Base-by-base conservation (phyloP, 2,113 vertebrate genomes). In the Otocyon megalotis region DNA sequence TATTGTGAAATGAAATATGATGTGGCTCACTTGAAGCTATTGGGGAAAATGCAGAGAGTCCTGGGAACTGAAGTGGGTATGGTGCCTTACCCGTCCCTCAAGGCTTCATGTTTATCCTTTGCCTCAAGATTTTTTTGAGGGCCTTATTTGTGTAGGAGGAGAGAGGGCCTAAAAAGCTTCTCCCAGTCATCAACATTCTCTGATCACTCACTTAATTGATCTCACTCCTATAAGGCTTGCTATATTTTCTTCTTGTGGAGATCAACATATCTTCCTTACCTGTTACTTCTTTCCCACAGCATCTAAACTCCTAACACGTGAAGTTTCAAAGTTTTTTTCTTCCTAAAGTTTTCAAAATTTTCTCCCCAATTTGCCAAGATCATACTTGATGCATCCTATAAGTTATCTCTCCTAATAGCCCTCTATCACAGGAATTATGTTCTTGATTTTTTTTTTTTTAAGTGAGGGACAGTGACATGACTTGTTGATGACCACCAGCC, bases 1-100 rank as follows among this genome's bases (percentile, higher is more conserved):
- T 65, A 14, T 60, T 53, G 32, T 13, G 48, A 88, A 80, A 76
- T 28, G 10, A 35, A 80, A 26, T 83, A 10, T 1, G 1, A 28
- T 15, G 13, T 63, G n/a, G 19, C 28, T 88, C 56, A 17, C 19
- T 93, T 58, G 15, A 91, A 30, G 2, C 13, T 30, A 0, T 22
- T 32, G 19, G 0, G 32, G 13, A 24, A 37, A 92, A 65, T 54
- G 15, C 54, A 54, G 60, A 60, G 60, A 63, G 15, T 86, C 32
- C 24, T 92, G 1, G 56, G 4, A 48, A n/a, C 0, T 15, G 11
- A 43, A 53, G 12, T 16, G 20, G 11, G 48, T 17, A 1, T 4
- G 1, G 4, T 28, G 0, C 0, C 7, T 35, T 14, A 3, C 2
- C 63, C 54, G 0, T 53, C 28, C 37, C 50, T 35, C 30, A 43